Conservation (phyloP, 2,797 vertebrate genomes). For the Paguma larvata region DNA sequence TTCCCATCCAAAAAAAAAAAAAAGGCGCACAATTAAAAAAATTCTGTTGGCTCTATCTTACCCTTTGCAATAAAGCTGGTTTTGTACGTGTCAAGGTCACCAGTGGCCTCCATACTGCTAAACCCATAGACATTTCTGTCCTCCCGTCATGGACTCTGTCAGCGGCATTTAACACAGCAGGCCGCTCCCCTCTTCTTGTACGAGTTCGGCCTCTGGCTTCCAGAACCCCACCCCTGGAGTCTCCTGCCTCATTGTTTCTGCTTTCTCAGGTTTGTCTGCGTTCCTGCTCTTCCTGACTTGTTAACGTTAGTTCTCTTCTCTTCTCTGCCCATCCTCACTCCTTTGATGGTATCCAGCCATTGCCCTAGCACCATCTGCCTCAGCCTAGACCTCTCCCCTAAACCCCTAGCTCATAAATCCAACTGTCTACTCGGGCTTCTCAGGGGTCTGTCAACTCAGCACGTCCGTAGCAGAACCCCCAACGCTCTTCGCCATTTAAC, state of each 20-base stretch:
- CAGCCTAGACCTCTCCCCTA: background rate
- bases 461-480: background rate
- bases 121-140: background rate
- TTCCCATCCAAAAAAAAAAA: background rate
- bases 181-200: rapidly evolving
- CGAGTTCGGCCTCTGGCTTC: background rate
- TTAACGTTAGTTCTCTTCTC: background rate
- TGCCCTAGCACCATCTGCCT: background rate
- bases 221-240: rapidly evolving
- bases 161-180: background rate
- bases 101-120: background rate
- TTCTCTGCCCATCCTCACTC: background rate
- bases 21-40: background rate
- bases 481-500: background rate
- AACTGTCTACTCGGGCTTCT: background rate
- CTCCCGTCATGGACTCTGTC: background rate
- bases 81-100: background rate
- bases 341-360: background rate
- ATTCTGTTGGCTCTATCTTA: background rate
- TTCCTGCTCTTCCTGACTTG: background rate
- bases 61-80: background rate
- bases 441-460: background rate
- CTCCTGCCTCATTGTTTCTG: background rate
- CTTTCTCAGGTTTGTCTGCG: background rate
- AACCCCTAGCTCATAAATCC: background rate